Evolutionary conservation across 2,113 vertebrate genomes (phyloP).

Genomic region (Scomber scombrus): DNA sequence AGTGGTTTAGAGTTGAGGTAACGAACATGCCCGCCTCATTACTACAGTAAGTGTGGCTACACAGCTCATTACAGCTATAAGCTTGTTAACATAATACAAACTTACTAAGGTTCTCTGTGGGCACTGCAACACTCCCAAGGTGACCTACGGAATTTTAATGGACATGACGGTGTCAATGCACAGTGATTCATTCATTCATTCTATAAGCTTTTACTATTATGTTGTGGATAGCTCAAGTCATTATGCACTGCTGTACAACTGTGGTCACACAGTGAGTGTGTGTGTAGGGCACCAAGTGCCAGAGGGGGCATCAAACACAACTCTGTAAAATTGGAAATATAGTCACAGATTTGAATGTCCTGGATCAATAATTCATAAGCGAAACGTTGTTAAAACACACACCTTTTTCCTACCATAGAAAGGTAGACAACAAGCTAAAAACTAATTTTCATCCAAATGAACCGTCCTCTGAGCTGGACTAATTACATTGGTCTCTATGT

Average conservation of each 20-base stretch:
- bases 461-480: too few relatives aligned
- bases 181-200: neutral
- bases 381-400: too few relatives aligned
- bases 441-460: too few relatives aligned
- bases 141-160: slow-evolving; percentile 46
- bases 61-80: slow-evolving; percentile 56
- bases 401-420: too few relatives aligned
- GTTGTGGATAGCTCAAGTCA: slow-evolving; percentile 11
- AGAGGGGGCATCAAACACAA: too few relatives aligned
- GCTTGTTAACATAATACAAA: slow-evolving; percentile 49
- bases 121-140: slow-evolving; percentile 41
- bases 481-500: too few relatives aligned
- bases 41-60: slow-evolving; percentile 28
- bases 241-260: slow-evolving; percentile 31
- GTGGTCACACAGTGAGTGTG: slow-evolving; percentile 14
- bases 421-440: too few relatives aligned
- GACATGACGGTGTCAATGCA: slow-evolving; percentile 19
- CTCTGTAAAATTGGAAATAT: too few relatives aligned
- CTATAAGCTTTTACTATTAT: slow-evolving; percentile 36
- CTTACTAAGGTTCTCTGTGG: slow-evolving; percentile 2
- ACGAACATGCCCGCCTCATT: slow-evolving; percentile 56
- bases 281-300: too few relatives aligned
- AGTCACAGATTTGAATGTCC: too few relatives aligned
- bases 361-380: too few relatives aligned
- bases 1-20: slow-evolving; percentile 37